Percentiles rank a stretch among this genome's conserved stretches.
Conservation (phyloP, 2,888 invertebrate species). For the Galerucella calmariensis region DNA sequence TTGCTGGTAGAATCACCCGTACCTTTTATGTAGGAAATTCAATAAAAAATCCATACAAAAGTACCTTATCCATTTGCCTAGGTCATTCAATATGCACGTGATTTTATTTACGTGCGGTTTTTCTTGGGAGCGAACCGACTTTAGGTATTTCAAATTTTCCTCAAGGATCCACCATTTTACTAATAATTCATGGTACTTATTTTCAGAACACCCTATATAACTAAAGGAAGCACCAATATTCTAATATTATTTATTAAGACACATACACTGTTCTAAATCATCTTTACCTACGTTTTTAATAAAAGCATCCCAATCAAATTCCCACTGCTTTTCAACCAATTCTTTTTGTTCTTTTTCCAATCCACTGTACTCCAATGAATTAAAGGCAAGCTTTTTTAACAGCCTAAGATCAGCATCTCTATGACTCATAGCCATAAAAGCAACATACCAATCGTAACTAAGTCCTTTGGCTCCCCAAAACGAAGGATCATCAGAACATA, state of each 20-base stretch:
- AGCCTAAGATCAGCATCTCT: slow-evolving; percentile 74
- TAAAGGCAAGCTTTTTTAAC: slow-evolving; percentile 78
- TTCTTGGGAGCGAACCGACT: too few species aligned
- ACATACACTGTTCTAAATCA: slow-evolving; percentile 1
- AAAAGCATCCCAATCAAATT: slow-evolving; percentile 70
- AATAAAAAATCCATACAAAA: too few species aligned
- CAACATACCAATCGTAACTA: slow-evolving; percentile 82
- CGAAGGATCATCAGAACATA: slow-evolving; percentile 81
- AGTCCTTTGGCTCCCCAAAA: slow-evolving; percentile 78
- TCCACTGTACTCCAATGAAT: slow-evolving; percentile 79
- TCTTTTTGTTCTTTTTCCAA: slow-evolving; percentile 66
- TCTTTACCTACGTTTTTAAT: slow-evolving; percentile 57
- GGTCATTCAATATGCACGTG: too few species aligned
- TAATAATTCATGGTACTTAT: too few species aligned
- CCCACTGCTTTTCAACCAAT: slow-evolving; percentile 68
- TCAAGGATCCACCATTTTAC: too few species aligned
- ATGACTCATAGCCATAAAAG: slow-evolving; percentile 80
- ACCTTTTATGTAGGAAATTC: too few species aligned
- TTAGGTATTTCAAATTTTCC: too few species aligned
- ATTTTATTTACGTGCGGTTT: too few species aligned
- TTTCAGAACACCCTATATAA: too few species aligned
- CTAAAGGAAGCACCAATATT: too few species aligned
- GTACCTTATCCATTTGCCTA: too few species aligned
- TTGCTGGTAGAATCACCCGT: too few species aligned
- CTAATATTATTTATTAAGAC: neutral